Conservation (phyloP, 2,113 vertebrate genomes). For the Cyprinus carpio region DNA sequence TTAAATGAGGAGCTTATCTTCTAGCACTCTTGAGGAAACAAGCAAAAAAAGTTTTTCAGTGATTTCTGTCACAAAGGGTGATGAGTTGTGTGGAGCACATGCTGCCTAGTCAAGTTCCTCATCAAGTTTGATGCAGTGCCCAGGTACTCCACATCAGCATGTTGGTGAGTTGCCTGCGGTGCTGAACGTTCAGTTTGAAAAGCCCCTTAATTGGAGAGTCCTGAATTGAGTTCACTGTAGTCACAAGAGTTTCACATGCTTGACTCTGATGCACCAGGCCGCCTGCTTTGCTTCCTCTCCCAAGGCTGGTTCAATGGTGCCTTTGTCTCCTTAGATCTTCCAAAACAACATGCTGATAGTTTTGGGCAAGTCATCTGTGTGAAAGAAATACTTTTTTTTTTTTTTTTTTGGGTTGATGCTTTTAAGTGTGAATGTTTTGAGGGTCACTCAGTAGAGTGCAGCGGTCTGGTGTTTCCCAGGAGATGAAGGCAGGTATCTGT, state of each 20-base stretch:
- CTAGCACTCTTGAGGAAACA: background rate
- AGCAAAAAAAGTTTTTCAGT: background rate
- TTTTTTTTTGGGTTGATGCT: background rate
- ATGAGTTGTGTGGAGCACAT: background rate
- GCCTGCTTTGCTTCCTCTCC: background rate
- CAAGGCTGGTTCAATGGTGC: conserved; percentile 26
- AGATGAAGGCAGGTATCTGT: conserved; percentile 31
- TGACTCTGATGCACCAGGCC: background rate
- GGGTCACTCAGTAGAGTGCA: background rate
- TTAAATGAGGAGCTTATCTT: conserved; percentile 51
- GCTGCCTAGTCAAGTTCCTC: conserved; percentile 4
- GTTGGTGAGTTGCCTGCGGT: background rate
- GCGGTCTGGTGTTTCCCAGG: background rate
- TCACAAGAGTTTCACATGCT: conserved; percentile 52
- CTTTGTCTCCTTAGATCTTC: conserved; percentile 18
- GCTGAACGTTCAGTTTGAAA: conserved; percentile 5
- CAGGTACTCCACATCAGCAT: background rate
- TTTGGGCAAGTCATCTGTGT: background rate
- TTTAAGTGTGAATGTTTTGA: background rate
- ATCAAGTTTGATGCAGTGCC: conserved; percentile 8
- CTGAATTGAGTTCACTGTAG: conserved; percentile 41
- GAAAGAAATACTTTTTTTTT: background rate
- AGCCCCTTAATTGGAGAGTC: background rate
- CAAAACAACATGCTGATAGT: background rate
- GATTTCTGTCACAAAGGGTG: conserved; percentile 16